A percentile compares a stretch with the other conserved stretches of the same genome.
These are phyloP conservation scores for Panthera tigris DNA, from an alignment of 2,113 vertebrate genomes.

Conservation along the genomic window DNA sequence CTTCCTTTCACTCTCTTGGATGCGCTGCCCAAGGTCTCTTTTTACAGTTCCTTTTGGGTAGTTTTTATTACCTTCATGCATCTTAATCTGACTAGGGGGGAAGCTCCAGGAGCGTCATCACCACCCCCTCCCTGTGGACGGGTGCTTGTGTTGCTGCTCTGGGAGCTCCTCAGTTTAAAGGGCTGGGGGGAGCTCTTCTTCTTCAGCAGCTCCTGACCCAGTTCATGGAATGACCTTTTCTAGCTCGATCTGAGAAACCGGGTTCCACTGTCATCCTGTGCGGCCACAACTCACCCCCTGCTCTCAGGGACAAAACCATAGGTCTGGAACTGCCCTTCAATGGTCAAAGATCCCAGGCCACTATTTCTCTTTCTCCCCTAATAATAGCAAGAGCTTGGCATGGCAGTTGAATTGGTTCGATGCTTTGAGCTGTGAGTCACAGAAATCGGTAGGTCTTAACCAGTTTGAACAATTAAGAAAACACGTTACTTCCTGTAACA, in stretches of 20 bases:
- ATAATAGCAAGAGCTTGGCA: neutral
- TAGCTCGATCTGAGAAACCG: neutral
- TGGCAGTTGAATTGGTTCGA: neutral
- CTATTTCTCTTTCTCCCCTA: neutral
- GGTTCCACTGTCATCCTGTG: neutral
- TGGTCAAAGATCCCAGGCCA: neutral
- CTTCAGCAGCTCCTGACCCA: neutral
- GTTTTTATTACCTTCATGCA: conserved; percentile 81
- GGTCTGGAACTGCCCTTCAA: neutral
- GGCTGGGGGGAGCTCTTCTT: conserved; percentile 33
- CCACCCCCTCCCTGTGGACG: conserved; percentile 35
- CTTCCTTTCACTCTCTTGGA: conserved; percentile 81
- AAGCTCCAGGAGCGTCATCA: conserved; percentile 80
- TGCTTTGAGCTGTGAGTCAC: neutral
- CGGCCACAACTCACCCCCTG: neutral
- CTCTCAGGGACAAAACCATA: neutral
- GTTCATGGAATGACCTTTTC: neutral
- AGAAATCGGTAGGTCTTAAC: neutral
- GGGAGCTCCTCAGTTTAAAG: conserved; percentile 67
- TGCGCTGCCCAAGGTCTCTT: conserved; percentile 68
- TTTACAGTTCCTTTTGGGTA: conserved; percentile 73
- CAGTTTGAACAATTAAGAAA: neutral
- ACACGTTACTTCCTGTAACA: neutral
- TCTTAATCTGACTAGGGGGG: conserved; percentile 80
- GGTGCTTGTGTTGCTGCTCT: conserved; percentile 55